Conservation (phyloP, 2,888 invertebrate genomes). For the Drosophila koepferae region DNA sequence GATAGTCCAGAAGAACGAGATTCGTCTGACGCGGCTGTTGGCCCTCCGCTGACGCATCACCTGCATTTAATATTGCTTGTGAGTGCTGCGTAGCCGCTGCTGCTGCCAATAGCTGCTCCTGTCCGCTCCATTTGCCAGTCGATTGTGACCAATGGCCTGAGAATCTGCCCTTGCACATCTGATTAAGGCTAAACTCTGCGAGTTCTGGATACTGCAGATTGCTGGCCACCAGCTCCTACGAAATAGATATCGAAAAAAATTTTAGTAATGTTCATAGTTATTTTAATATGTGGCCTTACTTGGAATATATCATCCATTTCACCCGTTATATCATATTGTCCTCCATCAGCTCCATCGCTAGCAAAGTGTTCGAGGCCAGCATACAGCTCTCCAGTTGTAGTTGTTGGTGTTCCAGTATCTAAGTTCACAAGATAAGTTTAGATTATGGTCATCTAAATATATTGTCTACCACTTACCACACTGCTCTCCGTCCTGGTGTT, state of each 20-base stretch:
- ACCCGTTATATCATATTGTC: constrained; percentile 83
- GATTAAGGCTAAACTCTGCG: constrained; percentile 84
- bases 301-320: constrained; percentile 85
- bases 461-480: constrained; percentile 53
- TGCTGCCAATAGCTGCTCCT: constrained; percentile 81
- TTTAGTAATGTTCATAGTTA: background rate
- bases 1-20: constrained; percentile 84
- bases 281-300: constrained; percentile 48
- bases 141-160: constrained; percentile 82
- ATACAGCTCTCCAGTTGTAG: constrained; percentile 79
- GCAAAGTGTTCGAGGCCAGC: constrained; percentile 82
- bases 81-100: constrained; percentile 77
- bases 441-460: background rate
- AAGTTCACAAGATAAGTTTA: background rate
- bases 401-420: constrained; percentile 48
- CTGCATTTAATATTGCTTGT: constrained; percentile 74
- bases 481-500: constrained; percentile 48
- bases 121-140: constrained; percentile 80
- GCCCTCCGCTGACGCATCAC: constrained; percentile 76
- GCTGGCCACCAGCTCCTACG: constrained; percentile 84
- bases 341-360: constrained; percentile 81
- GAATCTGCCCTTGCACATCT: constrained; percentile 85
- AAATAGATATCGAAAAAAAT: background rate
- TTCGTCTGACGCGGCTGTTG: constrained; percentile 82
- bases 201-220: constrained; percentile 84